phyloP scores from a whole-genome alignment of 1,140 invertebrate species.

The Drosophila orosa region DNA sequence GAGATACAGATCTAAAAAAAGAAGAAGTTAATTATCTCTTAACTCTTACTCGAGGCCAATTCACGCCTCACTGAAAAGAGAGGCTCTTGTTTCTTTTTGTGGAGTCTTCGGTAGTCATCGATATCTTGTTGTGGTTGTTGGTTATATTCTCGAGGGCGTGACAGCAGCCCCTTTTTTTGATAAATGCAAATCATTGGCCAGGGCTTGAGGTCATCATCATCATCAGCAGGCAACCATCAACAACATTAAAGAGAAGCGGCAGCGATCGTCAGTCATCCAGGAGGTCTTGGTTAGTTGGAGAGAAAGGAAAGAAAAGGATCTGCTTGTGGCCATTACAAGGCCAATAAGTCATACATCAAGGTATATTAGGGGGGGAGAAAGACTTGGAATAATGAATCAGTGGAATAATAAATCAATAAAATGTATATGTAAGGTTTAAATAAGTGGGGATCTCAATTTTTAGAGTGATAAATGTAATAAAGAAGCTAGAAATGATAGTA shows the following conservation, averaged over 20 bases:
- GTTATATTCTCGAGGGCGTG: slow-evolving; percentile 27
- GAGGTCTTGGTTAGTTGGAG: neutral
- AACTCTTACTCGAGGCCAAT: slow-evolving; percentile 64
- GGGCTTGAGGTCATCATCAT: slow-evolving; percentile 28
- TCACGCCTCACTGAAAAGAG: slow-evolving; percentile 53
- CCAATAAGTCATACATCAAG: slow-evolving; percentile 21
- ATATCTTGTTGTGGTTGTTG: slow-evolving; percentile 39
- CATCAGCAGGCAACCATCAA: slow-evolving; percentile 8
- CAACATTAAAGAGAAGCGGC: slow-evolving; percentile 1
- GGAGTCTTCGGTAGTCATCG: slow-evolving; percentile 38
- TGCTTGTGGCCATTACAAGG: slow-evolving; percentile 10
- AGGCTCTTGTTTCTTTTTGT: neutral
- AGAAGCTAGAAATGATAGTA: too few relatives aligned
- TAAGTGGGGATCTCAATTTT: too few relatives aligned
- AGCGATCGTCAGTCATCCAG: slow-evolving; percentile 18
- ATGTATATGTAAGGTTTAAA: neutral
- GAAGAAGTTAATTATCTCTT: slow-evolving; percentile 75
- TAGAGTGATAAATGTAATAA: too few relatives aligned
- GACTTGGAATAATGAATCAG: neutral
- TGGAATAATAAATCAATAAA: neutral
- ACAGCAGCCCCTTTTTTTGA: slow-evolving; percentile 9
- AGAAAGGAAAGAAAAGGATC: slow-evolving; percentile 6
- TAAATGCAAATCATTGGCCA: slow-evolving; percentile 55
- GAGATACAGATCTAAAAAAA: slow-evolving; percentile 33
- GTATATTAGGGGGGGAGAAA: neutral